These are phyloP conservation scores for Dinocampus coccinellae DNA, from an alignment of 2,888 invertebrate genomes.

Conservation along the genomic window DNA sequence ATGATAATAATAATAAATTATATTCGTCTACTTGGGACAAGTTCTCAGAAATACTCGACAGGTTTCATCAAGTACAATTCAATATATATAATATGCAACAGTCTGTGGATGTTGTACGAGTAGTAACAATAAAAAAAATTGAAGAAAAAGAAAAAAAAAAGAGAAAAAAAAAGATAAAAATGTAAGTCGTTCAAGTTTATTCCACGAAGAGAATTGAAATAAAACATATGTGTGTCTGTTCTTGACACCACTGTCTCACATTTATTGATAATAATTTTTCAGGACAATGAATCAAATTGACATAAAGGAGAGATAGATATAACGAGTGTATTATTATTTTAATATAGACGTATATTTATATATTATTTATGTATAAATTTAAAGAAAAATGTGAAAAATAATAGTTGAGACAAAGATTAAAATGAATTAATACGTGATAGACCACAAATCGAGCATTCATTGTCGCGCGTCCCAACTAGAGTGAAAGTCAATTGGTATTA, in stretches of 20 bases:
- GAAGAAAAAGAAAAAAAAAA: background rate
- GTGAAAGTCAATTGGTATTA: constrained; percentile 66
- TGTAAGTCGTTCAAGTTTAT: background rate
- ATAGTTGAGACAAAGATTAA: constrained; percentile 12
- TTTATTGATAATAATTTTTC: constrained; percentile 11
- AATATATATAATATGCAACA: background rate
- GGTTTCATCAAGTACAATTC: background rate
- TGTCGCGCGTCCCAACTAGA: constrained; percentile 30
- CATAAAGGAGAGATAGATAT: background rate
- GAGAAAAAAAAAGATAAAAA: background rate
- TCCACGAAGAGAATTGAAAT: constrained; percentile 13
- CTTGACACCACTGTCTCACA: background rate
- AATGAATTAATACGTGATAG: constrained; percentile 49
- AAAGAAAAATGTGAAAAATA: constrained; percentile 1
- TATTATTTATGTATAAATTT: background rate
- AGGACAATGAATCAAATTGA: constrained; percentile 5
- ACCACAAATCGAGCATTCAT: constrained; percentile 64
- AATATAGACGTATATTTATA: background rate
- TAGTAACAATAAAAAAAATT: background rate
- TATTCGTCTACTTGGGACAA: background rate
- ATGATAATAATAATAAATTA: background rate
- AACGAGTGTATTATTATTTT: background rate
- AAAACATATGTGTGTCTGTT: constrained; percentile 15
- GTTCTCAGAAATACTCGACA: background rate
- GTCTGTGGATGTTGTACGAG: background rate